These are phyloP conservation scores for Phenganax subtilis DNA, from an alignment of 92 coral and sea anemone species.

Conservation along the genomic window DNA sequence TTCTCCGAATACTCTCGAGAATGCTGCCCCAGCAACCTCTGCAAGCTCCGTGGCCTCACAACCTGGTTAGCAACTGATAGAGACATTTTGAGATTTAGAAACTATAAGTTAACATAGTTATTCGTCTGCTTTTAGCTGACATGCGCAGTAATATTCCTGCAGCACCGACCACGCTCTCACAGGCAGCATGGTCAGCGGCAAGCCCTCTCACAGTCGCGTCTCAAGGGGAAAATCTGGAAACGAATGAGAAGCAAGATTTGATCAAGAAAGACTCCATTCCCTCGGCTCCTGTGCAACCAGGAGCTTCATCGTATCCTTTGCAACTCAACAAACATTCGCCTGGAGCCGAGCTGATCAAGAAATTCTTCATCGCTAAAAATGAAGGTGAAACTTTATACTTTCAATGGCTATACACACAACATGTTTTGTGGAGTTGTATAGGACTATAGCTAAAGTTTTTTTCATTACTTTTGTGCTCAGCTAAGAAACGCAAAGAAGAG, in stretches of 20 bases:
- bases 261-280: conserved; percentile 51
- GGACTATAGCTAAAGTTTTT: not conserved
- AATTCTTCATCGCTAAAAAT: conserved; percentile 41
- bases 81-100: not conserved
- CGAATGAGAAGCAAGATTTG: conserved; percentile 8
- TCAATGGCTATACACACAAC: not conserved
- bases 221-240: conserved; percentile 3
- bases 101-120: conserved; percentile 19
- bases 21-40: conserved; percentile 37
- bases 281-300: conserved; percentile 49
- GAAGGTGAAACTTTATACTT: conserved; percentile 15
- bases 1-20: conserved; percentile 27
- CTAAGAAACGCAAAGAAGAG: conserved; percentile 33
- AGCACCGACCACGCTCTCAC: conserved; percentile 45
- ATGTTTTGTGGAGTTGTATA: not conserved
- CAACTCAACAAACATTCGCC: conserved; percentile 82
- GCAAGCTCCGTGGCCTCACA: conserved; percentile 27
- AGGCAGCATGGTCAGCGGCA: conserved; percentile 45
- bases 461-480: not conserved
- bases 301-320: conserved; percentile 70
- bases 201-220: conserved; percentile 38
- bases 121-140: conserved; percentile 23
- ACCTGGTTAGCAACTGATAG: not conserved
- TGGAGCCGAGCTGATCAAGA: conserved; percentile 55
- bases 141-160: conserved; percentile 46